These are phyloP conservation scores for Sycobia sp. DNA, from an alignment of 1,140 invertebrate species.

Conservation along the genomic window DNA sequence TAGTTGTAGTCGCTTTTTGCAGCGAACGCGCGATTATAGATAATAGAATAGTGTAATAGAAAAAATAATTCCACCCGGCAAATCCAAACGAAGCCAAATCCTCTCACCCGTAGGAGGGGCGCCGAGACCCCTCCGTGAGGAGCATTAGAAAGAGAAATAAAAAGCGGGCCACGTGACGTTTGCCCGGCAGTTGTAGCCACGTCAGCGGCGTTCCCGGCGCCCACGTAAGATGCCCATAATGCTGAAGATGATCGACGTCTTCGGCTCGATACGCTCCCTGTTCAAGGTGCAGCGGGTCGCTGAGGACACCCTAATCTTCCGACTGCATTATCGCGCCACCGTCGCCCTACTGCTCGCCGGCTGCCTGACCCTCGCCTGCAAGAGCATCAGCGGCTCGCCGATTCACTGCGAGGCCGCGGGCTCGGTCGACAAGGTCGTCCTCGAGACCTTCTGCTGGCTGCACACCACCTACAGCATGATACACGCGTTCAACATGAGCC, in stretches of 20 bases:
- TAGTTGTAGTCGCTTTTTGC: no score
- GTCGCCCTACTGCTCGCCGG: conserved; percentile 63
- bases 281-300: conserved; percentile 63
- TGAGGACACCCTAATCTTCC: conserved; percentile 67
- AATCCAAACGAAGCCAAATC: no score
- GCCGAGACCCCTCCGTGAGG: no score
- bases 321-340: conserved; percentile 67
- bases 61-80: no score
- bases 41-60: no score
- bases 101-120: no score
- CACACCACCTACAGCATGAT: conserved; percentile 72
- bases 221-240: conserved; percentile 52
- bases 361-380: conserved; percentile 64
- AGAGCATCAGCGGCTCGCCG: conserved; percentile 68
- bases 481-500: conserved; percentile 61
- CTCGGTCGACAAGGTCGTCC: conserved; percentile 67
- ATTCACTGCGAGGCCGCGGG: conserved; percentile 68
- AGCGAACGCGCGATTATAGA: no score
- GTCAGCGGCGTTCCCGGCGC: no score
- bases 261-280: conserved; percentile 58
- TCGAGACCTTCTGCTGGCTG: conserved; percentile 79
- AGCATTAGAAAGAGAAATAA: no score
- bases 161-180: no score
- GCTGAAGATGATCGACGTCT: conserved; percentile 61
- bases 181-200: no score